phyloP scores from a whole-genome alignment of 2,113 vertebrate genomes.

The Oenanthe oenanthe region DNA sequence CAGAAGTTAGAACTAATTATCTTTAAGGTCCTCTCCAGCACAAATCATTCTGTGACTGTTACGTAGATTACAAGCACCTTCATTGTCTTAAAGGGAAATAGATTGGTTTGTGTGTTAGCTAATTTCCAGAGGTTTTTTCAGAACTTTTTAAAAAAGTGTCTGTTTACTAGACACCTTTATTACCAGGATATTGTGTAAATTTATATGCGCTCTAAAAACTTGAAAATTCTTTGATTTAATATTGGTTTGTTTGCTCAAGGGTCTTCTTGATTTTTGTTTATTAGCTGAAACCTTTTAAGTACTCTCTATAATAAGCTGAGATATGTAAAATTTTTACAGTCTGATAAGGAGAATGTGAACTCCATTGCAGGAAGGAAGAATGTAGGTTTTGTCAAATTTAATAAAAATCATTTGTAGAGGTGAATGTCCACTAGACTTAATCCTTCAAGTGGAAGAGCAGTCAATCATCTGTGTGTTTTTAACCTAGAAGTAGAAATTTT shows the following conservation, averaged over 20 bases:
- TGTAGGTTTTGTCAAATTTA: background rate
- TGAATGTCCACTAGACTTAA: background rate
- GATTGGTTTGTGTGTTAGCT: background rate
- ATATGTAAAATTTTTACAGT: background rate
- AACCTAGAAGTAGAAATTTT: background rate
- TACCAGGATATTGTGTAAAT: background rate
- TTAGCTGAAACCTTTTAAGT: background rate
- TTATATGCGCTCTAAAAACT: background rate
- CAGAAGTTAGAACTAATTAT: background rate
- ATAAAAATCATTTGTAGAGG: background rate
- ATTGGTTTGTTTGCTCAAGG: background rate
- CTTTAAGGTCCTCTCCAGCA: background rate
- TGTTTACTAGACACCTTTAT: background rate
- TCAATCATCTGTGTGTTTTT: rapidly evolving
- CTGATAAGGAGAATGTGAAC: background rate
- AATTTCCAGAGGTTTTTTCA: background rate
- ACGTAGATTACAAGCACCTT: background rate
- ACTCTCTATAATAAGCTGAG: background rate
- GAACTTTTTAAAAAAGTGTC: background rate
- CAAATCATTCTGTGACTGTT: background rate
- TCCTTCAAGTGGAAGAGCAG: background rate
- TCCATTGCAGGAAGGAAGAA: background rate
- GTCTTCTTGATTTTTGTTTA: background rate
- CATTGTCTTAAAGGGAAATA: background rate
- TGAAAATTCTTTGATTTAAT: background rate